Percentiles rank a stretch among this genome's conserved stretches.
Conservation (phyloP, 1,140 invertebrate genomes). For the Protaetia brevitarsis region DNA sequence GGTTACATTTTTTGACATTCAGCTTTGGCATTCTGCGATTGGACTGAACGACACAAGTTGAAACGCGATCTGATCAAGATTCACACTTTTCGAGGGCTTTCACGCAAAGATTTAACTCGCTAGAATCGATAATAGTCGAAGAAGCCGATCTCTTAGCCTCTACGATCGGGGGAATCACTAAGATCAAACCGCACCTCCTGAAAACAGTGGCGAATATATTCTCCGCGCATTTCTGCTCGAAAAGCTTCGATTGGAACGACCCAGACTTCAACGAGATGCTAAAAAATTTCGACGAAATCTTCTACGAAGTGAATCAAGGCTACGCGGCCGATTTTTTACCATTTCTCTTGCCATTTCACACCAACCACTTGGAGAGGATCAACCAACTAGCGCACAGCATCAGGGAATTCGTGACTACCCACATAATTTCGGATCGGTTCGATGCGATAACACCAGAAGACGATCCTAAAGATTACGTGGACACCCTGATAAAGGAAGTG, state of each 20-base stretch:
- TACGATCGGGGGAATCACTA: slow-evolving; percentile 33
- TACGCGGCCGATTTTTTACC: slow-evolving; percentile 84
- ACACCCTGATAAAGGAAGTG: slow-evolving; percentile 65
- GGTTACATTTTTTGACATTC: slow-evolving; percentile 41
- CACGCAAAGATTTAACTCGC: slow-evolving; percentile 62
- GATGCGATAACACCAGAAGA: slow-evolving; percentile 53
- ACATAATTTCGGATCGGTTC: slow-evolving; percentile 64
- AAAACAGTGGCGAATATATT: slow-evolving; percentile 77
- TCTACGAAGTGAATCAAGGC: slow-evolving; percentile 86
- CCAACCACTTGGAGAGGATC: slow-evolving; percentile 63
- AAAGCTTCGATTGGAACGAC: slow-evolving; percentile 63
- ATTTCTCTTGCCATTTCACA: slow-evolving; percentile 70
- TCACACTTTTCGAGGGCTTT: slow-evolving; percentile 70
- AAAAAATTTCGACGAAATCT: slow-evolving; percentile 76
- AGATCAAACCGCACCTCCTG: slow-evolving; percentile 64
- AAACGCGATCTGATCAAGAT: slow-evolving; percentile 72
- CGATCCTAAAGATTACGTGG: slow-evolving; percentile 67
- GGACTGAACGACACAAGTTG: slow-evolving; percentile 74
- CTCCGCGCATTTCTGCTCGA: slow-evolving; percentile 75
- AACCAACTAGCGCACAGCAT: slow-evolving; percentile 64
- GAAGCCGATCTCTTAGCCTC: slow-evolving; percentile 44
- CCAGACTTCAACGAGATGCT: slow-evolving; percentile 60
- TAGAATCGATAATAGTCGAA: slow-evolving; percentile 58
- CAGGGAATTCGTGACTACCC: slow-evolving; percentile 65
- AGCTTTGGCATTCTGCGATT: slow-evolving; percentile 84